Conservation (phyloP, 2,797 vertebrate species). For the Coilia nasus region DNA sequence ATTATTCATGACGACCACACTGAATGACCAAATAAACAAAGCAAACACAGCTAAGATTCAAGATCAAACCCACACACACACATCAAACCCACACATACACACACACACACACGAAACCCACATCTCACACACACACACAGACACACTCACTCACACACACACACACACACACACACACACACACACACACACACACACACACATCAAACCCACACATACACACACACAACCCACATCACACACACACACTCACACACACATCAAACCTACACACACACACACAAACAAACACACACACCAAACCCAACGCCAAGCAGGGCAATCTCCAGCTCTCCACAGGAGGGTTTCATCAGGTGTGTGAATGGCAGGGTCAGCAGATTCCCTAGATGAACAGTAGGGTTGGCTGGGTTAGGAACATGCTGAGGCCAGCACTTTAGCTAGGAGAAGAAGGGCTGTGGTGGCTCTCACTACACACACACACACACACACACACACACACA, state of each 20-base stretch:
- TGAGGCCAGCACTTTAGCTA: not conserved
- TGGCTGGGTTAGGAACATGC: constrained; percentile 23
- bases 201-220: not conserved
- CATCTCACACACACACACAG: no score
- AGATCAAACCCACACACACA: not conserved
- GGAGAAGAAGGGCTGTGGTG: not conserved
- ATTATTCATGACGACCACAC: no score
- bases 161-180: constrained; percentile 14
- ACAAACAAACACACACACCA: no score
- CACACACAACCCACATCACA: no score
- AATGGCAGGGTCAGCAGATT: constrained; percentile 34
- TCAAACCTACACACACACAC: constrained; percentile 21
- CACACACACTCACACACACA: constrained; percentile 3
- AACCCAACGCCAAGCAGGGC: not conserved
- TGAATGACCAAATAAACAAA: no score
- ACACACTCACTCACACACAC: constrained; percentile 18
- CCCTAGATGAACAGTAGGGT: not conserved
- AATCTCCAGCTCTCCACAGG: not conserved
- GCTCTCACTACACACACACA: not conserved
- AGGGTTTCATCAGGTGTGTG: constrained; percentile 19
- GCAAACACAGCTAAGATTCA: no score
- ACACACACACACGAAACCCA: not conserved
- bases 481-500: constrained; percentile 1
- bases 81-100: constrained; percentile 16
- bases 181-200: constrained; percentile 16